Base-by-base conservation (phyloP, 2,797 vertebrate species). In the Spondyliosoma cantharus region DNA sequence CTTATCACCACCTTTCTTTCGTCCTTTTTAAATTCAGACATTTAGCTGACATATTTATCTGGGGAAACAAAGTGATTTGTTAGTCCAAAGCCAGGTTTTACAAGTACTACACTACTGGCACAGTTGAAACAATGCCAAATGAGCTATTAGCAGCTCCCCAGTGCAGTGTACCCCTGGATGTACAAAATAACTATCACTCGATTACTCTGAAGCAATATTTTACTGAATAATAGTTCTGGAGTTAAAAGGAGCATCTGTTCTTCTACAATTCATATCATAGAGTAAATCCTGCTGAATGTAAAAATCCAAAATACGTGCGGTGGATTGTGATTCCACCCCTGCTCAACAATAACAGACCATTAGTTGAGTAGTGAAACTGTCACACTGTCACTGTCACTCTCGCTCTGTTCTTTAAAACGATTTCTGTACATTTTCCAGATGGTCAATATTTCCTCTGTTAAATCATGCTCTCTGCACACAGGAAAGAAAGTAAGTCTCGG, bases 381-480 rank as follows among this genome's bases (percentile, higher is more conserved):
- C 78, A 73, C 46, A 71, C 75, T 71, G n/a, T n/a, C n/a, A n/a
- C n/a, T n/a, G n/a, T n/a, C n/a, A n/a, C n/a, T n/a, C 82, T 82
- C 46, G 49, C 54, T 43, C 59, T 12, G 74, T 53, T 76, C 77
- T 87, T 85, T 79, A 73, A 82, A 86, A 85, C 19, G 4, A 17
- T 81, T 87, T 77, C 85, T 86, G 82, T 85, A 68, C 78, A 88
- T 92, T 94, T 92, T 93, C 90, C 90, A 88, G 83, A 86, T 52
- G 61, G 83, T 92, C 86, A 90, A 76, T 85, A 86, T 93, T 91
- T 90, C 86, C 89, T 79, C 71, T 70, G 74, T 88, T 86, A 89
- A 86, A 87, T 85, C 67, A 75, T 78, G 78, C 83, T 85, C 82
- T 72, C 73, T 50, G 42, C 68, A 79, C 69, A 72, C 37, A 54